phyloP scores from a whole-genome alignment of 37 sponge, comb jelly and placozoan species.

The Corticium candelabrum region DNA sequence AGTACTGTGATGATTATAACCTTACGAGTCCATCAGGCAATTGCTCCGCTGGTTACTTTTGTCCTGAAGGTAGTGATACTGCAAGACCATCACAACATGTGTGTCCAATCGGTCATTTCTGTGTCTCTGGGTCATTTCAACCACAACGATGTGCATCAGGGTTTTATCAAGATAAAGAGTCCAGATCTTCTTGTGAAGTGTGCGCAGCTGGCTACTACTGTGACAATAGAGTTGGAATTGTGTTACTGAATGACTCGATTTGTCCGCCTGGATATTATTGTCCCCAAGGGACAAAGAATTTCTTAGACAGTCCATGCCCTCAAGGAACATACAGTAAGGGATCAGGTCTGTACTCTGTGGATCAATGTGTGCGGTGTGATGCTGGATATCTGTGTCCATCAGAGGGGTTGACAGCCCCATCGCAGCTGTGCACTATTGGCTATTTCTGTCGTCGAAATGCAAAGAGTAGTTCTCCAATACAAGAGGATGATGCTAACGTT shows the following conservation, averaged over 20 bases:
- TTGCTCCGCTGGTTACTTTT: conserved; percentile 19
- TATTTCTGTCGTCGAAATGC: conserved; percentile 19
- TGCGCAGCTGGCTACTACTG: conserved; percentile 23
- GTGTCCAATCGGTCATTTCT: conserved; percentile 25
- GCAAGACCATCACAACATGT: background rate
- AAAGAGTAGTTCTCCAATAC: background rate
- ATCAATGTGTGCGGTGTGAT: background rate
- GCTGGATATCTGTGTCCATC: conserved; percentile 17
- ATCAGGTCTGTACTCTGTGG: background rate
- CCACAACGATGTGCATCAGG: conserved; percentile 13
- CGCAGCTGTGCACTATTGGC: conserved; percentile 15
- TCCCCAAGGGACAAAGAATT: background rate
- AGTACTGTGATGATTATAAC: background rate
- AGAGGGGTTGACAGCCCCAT: background rate
- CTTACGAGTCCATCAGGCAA: background rate
- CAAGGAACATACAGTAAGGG: background rate
- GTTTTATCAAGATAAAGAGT: conserved; percentile 12
- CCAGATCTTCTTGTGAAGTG: background rate
- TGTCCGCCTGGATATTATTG: conserved; percentile 6
- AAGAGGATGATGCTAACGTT: conserved; percentile 10
- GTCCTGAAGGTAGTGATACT: background rate
- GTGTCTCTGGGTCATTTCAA: conserved; percentile 5
- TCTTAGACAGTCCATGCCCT: background rate
- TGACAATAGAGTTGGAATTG: background rate
- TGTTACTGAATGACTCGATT: background rate